Evolutionary conservation across 92 coral and sea anemone species (phyloP).

Genomic region (Meandrina meandrites): DNA sequence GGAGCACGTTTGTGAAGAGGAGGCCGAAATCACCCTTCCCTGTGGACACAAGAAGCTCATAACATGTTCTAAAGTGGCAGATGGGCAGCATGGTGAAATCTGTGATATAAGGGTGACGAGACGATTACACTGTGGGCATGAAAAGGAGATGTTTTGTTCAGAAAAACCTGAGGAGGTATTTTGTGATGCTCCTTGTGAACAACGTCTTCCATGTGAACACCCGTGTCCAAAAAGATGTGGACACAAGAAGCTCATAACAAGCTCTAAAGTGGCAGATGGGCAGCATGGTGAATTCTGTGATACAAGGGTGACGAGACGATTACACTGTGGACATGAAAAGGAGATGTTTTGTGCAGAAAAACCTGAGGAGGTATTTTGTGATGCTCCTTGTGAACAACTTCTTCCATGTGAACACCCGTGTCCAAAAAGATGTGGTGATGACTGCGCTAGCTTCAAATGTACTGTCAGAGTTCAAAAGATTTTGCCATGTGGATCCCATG

Average conservation of each 20-base stretch:
- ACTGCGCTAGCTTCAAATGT: constrained; percentile 46
- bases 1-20: neutral
- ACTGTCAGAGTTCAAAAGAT: constrained; percentile 11
- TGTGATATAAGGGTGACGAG: constrained; percentile 7
- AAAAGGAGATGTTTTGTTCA: constrained; percentile 53
- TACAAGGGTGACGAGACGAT: neutral
- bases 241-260: constrained; percentile 20
- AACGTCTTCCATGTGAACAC: constrained; percentile 65
- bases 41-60: constrained; percentile 23
- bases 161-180: constrained; percentile 3
- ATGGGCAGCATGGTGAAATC: neutral
- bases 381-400: constrained; percentile 43
- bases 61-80: constrained; percentile 9
- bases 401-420: constrained; percentile 76
- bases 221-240: constrained; percentile 65
- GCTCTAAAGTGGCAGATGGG: neutral
- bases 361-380: constrained; percentile 34
- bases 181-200: constrained; percentile 58
- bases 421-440: constrained; percentile 58
- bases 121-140: constrained; percentile 63
- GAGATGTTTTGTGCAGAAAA: constrained; percentile 49
- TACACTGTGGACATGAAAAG: constrained; percentile 64
- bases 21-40: constrained; percentile 7
- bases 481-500: constrained; percentile 54
- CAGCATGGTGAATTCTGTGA: constrained; percentile 3